Evolutionary conservation across 2,888 invertebrate species (phyloP).

Genomic region (Lampropteryx suffumata): DNA sequence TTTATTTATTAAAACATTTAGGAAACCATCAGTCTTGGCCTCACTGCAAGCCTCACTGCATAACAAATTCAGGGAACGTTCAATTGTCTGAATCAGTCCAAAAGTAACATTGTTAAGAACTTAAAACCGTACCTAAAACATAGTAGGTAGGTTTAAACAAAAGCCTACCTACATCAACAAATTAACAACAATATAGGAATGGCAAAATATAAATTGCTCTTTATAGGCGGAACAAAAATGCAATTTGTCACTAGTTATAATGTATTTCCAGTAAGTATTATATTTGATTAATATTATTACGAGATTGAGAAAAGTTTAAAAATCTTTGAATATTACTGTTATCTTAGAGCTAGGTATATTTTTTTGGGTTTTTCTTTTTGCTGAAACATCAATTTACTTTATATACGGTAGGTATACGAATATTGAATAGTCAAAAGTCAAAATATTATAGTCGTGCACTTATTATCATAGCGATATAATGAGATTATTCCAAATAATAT

Average conservation of each 20-base stretch:
- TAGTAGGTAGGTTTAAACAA: constrained; percentile 2
- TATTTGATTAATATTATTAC: constrained; percentile 2
- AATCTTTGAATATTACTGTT: constrained; percentile 7
- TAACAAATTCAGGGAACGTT: constrained; percentile 21
- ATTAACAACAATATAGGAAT: constrained; percentile 26
- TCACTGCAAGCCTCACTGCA: constrained; percentile 21
- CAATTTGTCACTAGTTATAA: constrained; percentile 13
- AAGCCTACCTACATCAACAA: constrained; percentile 6
- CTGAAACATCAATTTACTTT: constrained; percentile 22
- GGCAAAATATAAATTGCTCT: constrained; percentile 26
- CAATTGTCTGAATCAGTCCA: constrained; percentile 4
- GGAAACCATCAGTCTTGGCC: constrained; percentile 35
- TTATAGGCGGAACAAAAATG: constrained; percentile 32
- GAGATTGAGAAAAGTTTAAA: constrained; percentile 8
- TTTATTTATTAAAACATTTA: constrained; percentile 31
- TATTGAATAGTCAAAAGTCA: constrained; percentile 10
- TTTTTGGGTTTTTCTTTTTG: constrained; percentile 12
- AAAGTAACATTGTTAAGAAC: constrained; percentile 6
- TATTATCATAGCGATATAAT: constrained; percentile 11
- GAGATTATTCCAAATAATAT: constrained; percentile 10
- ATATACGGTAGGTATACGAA: constrained; percentile 14
- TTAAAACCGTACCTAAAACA: constrained; percentile 9
- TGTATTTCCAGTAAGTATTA: constrained; percentile 1
- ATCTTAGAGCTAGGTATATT: constrained; percentile 13
- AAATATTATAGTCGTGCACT: constrained; percentile 18